phyloP scores from a whole-genome alignment of 2,797 vertebrate species.

The Acanthurus leucopareius region DNA sequence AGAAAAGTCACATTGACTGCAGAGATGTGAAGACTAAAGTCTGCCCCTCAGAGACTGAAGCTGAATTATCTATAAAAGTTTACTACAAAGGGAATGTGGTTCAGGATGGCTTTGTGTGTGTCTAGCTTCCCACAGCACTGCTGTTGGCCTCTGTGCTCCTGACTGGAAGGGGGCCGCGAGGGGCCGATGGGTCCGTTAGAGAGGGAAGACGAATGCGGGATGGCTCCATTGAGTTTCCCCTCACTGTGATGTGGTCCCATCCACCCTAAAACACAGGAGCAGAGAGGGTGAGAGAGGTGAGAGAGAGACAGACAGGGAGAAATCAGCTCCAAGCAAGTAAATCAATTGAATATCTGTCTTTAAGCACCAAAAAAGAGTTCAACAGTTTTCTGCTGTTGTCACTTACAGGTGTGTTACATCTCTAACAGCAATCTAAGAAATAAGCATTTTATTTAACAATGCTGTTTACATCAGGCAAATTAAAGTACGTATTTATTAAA shows the following conservation, averaged over 20 bases:
- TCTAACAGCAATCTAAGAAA: neutral
- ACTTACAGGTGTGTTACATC: too few relatives aligned
- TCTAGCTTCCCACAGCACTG: constrained; percentile 73
- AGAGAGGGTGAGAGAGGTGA: too few relatives aligned
- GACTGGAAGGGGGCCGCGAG: constrained; percentile 54
- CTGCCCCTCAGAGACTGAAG: too few relatives aligned
- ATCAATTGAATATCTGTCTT: neutral
- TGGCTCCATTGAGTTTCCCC: constrained; percentile 89
- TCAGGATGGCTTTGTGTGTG: neutral
- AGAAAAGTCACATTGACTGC: neutral
- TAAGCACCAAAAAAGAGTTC: neutral
- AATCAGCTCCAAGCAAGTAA: neutral
- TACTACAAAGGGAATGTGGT: constrained; percentile 20
- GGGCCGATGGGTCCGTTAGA: neutral
- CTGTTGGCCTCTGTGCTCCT: constrained; percentile 75
- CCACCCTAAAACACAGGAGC: constrained; percentile 87
- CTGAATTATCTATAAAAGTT: constrained; percentile 5
- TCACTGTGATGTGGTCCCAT: constrained; percentile 94
- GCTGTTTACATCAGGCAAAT: too few relatives aligned
- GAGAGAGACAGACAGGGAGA: neutral
- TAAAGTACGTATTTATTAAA: too few relatives aligned
- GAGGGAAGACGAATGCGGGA: constrained; percentile 63
- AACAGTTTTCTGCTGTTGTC: neutral
- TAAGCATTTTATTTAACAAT: too few relatives aligned
- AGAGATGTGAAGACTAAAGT: constrained; percentile 1